Percentiles rank a stretch among this genome's conserved stretches.
These are phyloP conservation scores for Rhogogaster chlorosoma DNA, from an alignment of 2,888 invertebrate species.

Conservation along the genomic window DNA sequence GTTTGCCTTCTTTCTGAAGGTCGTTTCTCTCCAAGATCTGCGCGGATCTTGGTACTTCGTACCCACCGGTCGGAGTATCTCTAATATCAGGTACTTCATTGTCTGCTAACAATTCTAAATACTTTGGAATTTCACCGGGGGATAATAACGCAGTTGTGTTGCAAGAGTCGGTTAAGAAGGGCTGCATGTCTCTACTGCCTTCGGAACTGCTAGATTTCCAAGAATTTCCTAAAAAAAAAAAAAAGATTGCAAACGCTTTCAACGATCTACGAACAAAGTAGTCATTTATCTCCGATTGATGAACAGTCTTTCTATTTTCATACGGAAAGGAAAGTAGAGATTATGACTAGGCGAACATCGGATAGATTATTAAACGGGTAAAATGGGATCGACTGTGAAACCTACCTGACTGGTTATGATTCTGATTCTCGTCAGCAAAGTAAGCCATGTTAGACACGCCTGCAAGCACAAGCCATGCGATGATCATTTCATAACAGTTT, in stretches of 20 bases:
- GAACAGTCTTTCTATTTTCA: constrained; percentile 48
- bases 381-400: constrained; percentile 56
- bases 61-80: constrained; percentile 80
- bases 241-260: background rate
- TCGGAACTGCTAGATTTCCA: constrained; percentile 79
- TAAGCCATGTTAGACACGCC: constrained; percentile 89
- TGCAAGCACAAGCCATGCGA: constrained; percentile 79
- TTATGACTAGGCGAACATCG: background rate
- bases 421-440: constrained; percentile 88
- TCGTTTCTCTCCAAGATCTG: constrained; percentile 56
- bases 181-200: constrained; percentile 78
- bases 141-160: constrained; percentile 62
- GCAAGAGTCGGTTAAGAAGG: constrained; percentile 76
- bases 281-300: background rate
- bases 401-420: constrained; percentile 81
- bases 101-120: constrained; percentile 84
- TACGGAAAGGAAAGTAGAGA: background rate
- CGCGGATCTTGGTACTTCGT: constrained; percentile 82
- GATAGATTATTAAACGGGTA: background rate
- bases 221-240: constrained; percentile 75
- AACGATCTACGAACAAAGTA: background rate
- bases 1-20: background rate
- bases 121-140: constrained; percentile 79
- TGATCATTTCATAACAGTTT: constrained; percentile 64
- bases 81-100: constrained; percentile 76